Percentiles rank a stretch among this genome's conserved stretches.
Conservation (phyloP, 2,113 vertebrate genomes). For the Sorex fumeus region DNA sequence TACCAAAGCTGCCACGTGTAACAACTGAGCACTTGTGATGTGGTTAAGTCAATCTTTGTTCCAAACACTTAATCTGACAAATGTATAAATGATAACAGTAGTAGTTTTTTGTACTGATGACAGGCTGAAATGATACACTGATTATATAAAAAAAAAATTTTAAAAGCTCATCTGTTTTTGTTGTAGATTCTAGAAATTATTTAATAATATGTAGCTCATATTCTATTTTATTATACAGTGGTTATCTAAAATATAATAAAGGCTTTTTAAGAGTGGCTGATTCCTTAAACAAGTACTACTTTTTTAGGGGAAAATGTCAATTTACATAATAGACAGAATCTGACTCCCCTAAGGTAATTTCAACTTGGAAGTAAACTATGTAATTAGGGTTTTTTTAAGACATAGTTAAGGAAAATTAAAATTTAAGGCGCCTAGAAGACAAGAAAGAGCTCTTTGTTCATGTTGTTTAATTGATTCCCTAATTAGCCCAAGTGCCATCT, state of each 20-base stretch:
- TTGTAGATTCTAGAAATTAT: not conserved
- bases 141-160: not conserved
- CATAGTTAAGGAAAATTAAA: conserved; percentile 25
- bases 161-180: conserved; percentile 51
- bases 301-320: conserved; percentile 15
- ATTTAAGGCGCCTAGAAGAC: conserved; percentile 7
- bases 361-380: conserved; percentile 49
- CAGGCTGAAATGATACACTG: not conserved
- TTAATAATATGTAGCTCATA: not conserved
- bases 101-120: not conserved
- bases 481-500: conserved; percentile 40
- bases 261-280: not conserved
- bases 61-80: not conserved
- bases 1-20: not conserved
- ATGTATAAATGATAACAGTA: not conserved
- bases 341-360: not conserved
- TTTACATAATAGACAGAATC: not conserved
- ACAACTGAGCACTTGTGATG: not conserved
- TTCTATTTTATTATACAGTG: not conserved
- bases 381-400: conserved; percentile 9
- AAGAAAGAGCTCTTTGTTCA: not conserved
- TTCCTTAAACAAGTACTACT: conserved; percentile 42
- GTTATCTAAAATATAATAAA: not conserved
- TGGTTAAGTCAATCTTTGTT: not conserved
- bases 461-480: conserved; percentile 23